Percentiles rank a stretch among this genome's conserved stretches.
Conservation (phyloP, 2,113 vertebrate genomes). For the Crotalus tigris region DNA sequence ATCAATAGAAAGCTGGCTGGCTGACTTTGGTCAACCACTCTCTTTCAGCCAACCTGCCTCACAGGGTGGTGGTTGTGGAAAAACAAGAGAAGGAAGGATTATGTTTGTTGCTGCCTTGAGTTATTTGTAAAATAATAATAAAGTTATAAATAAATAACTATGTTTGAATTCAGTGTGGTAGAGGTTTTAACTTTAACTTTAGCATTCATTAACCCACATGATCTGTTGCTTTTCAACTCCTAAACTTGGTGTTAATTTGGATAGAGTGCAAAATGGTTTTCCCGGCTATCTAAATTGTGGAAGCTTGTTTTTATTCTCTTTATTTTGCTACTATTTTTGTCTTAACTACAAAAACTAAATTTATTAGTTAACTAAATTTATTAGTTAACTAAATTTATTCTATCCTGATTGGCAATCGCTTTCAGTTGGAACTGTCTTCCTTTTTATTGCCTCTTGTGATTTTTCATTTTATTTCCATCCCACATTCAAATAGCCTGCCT, state of each 20-base stretch:
- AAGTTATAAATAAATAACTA: neutral
- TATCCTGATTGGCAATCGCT: neutral
- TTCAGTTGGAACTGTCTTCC: neutral
- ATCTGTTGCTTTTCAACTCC: neutral
- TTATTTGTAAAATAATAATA: neutral
- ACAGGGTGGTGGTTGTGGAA: neutral
- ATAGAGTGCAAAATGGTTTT: neutral
- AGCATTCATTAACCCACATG: neutral
- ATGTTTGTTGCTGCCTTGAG: neutral
- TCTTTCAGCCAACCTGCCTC: neutral
- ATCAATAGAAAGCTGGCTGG: neutral
- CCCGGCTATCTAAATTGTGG: neutral
- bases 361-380: too few relatives aligned
- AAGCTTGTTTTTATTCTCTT: neutral
- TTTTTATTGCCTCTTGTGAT: neutral
- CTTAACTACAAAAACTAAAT: neutral
- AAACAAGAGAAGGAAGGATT: neutral
- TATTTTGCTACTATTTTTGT: neutral
- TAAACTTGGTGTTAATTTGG: neutral
- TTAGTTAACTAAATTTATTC: constrained; percentile 19
- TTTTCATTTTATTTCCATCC: neutral
- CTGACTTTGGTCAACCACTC: neutral
- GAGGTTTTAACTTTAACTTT: neutral
- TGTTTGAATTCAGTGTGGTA: neutral
- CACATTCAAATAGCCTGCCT: neutral